Evolutionary conservation across 2,113 vertebrate genomes (phyloP).

Genomic region (Paramormyrops kingsleyae): DNA sequence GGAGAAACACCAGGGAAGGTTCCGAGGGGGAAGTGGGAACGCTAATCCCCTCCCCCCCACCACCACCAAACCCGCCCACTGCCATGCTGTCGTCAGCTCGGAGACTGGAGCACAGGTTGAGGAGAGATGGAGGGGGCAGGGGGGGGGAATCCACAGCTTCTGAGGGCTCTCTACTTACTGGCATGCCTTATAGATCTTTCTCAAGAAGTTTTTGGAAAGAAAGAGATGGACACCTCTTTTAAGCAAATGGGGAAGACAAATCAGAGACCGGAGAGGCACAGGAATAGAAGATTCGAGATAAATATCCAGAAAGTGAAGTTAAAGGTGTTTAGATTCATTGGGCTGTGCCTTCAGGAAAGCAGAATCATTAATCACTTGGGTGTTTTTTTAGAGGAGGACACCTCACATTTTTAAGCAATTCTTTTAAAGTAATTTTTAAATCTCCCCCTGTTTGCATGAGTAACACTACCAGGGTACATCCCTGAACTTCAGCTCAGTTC

Average conservation of each 20-base stretch:
- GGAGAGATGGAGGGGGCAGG: not conserved
- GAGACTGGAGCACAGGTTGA: constrained; percentile 13
- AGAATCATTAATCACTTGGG: not conserved
- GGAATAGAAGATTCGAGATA: not conserved
- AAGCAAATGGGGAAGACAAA: constrained; percentile 52
- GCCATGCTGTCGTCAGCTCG: not conserved
- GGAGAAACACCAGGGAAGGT: not conserved
- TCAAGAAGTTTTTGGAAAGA: constrained; percentile 78
- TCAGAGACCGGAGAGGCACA: constrained; percentile 26
- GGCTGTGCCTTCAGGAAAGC: not conserved
- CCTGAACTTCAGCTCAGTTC: not conserved
- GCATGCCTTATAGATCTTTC: constrained; percentile 77
- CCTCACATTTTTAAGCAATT: not conserved
- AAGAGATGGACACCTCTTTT: constrained; percentile 70
- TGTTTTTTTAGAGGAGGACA: not conserved
- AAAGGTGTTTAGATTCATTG: not conserved
- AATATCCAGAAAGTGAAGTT: not conserved
- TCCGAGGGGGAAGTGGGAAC: not conserved
- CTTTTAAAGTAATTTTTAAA: too few species aligned
- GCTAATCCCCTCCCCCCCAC: not conserved
- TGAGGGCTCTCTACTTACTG: constrained; percentile 68
- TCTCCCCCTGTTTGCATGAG: not conserved
- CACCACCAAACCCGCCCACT: too few species aligned
- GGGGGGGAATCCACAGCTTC: constrained; percentile 10
- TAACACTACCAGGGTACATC: not conserved